Percentiles rank a stretch among this genome's conserved stretches.
phyloP scores from a whole-genome alignment of 2,113 vertebrate genomes.

The Caloenas nicobarica region DNA sequence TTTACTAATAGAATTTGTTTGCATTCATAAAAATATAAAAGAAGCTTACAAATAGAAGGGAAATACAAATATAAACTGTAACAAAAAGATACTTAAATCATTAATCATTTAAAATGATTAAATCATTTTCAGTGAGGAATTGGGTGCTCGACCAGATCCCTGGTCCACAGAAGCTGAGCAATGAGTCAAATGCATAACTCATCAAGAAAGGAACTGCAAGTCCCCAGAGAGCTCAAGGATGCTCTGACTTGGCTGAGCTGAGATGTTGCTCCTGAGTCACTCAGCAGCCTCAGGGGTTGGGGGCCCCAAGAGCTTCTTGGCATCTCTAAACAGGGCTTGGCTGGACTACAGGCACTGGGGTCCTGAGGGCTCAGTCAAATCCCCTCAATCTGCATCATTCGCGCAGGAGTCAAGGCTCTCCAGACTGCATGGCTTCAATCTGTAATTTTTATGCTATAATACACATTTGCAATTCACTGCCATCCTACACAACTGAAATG shows the following conservation, averaged over 20 bases:
- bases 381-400: neutral
- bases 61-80: neutral
- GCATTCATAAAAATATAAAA: neutral
- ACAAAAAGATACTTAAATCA: neutral
- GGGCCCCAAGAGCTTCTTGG: neutral
- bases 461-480: neutral
- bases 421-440: neutral
- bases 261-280: neutral
- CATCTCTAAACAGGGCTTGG: neutral
- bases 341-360: neutral
- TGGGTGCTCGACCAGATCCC: rapidly evolving
- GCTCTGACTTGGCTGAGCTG: rapidly evolving
- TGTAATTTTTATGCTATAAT: neutral
- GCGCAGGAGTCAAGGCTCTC: neutral
- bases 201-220: neutral
- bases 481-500: neutral
- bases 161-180: neutral
- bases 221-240: neutral
- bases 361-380: neutral
- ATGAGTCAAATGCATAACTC: neutral
- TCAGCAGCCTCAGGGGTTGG: neutral
- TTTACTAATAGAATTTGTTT: neutral
- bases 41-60: neutral
- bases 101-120: too few species aligned
- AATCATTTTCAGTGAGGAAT: neutral